phyloP scores from a whole-genome alignment of 2,797 vertebrate species.

The Dermochelys coriacea region DNA sequence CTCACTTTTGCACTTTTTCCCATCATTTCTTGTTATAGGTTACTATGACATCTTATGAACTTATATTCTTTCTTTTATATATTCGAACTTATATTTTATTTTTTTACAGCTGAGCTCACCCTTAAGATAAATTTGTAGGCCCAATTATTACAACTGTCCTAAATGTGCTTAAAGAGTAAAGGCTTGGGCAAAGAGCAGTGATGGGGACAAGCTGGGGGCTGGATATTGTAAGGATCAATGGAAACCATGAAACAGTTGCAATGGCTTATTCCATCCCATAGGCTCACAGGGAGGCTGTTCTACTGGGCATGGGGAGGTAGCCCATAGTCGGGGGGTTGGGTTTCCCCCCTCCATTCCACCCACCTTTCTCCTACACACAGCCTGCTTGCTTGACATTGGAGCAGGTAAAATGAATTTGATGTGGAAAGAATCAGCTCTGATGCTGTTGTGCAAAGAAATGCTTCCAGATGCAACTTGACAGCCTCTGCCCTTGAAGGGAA shows the following conservation, averaged over 20 bases:
- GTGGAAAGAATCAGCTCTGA: neutral
- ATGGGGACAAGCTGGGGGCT: neutral
- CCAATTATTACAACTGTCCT: too few species aligned
- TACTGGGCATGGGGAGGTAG: neutral
- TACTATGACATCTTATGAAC: too few species aligned
- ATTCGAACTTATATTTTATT: too few species aligned
- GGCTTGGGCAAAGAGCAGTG: neutral
- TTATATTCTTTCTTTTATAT: too few species aligned
- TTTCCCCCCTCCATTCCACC: neutral
- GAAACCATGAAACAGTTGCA: neutral
- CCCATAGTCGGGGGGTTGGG: neutral
- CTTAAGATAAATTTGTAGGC: too few species aligned
- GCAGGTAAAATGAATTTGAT: neutral
- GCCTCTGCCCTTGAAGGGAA: neutral
- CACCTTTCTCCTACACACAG: neutral
- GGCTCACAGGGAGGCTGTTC: neutral
- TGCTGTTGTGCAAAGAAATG: neutral
- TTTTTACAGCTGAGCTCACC: too few species aligned
- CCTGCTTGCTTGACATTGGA: neutral
- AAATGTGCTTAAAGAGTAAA: neutral
- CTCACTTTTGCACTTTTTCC: too few species aligned
- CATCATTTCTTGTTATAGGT: too few species aligned
- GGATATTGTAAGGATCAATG: neutral
- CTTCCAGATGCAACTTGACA: neutral
- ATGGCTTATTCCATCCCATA: neutral